Evolutionary conservation across 2,113 vertebrate species (phyloP).

Genomic region (Limanda limanda): DNA sequence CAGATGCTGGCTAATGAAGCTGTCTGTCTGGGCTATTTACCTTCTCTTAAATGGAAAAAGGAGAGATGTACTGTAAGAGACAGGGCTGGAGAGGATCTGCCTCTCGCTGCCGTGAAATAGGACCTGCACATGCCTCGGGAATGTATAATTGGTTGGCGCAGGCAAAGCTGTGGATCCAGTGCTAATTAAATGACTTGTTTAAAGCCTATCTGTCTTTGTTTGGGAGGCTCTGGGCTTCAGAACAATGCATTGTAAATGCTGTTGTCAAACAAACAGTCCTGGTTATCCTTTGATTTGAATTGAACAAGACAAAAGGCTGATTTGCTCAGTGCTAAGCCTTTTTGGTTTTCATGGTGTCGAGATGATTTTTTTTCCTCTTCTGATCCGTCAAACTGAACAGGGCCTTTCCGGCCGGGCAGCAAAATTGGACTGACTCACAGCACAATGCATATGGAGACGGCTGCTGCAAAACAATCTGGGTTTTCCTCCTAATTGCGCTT

Average conservation of each 20-base stretch:
- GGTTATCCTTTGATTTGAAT: conserved; percentile 81
- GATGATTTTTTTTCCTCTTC: conserved; percentile 44
- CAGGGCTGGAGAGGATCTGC: conserved; percentile 83
- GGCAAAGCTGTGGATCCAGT: conserved; percentile 81
- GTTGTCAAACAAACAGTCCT: conserved; percentile 83
- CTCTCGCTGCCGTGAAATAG: conserved; percentile 80
- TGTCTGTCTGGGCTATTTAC: conserved; percentile 88
- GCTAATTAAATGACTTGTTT: conserved; percentile 88
- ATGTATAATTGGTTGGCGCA: conserved; percentile 86
- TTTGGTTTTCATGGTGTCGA: conserved; percentile 61
- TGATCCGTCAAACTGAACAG: conserved; percentile 76
- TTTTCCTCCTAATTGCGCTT: conserved; percentile 68
- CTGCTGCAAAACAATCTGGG: conserved; percentile 59
- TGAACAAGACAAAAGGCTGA: conserved; percentile 78
- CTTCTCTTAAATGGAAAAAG: conserved; percentile 86
- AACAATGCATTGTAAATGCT: conserved; percentile 82
- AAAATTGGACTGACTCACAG: conserved; percentile 64
- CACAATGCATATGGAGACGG: conserved; percentile 51
- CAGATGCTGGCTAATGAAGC: conserved; percentile 87
- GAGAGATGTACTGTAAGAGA: conserved; percentile 86
- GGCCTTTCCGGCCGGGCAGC: conserved; percentile 50
- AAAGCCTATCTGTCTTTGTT: conserved; percentile 87
- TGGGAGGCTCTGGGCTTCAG: conserved; percentile 78
- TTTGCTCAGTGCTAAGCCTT: conserved; percentile 75
- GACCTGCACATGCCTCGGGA: conserved; percentile 84